Base-by-base conservation (phyloP, 2,888 invertebrate species). In the Merodon equestris region DNA sequence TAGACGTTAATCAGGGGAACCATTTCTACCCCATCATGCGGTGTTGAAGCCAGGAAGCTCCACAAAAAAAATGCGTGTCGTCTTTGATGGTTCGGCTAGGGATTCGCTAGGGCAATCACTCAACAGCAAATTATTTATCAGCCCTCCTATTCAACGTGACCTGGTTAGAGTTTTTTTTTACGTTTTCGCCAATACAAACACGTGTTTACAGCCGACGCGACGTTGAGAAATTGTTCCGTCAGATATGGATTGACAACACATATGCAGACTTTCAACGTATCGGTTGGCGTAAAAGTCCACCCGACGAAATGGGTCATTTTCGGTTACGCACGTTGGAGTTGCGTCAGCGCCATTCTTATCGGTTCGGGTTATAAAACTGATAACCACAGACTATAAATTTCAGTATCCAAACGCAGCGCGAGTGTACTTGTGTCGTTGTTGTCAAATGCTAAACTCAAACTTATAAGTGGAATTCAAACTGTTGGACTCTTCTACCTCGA, bases 171-270 rank as follows among this genome's bases (percentile, higher is more conserved):
- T n/a, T 61, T 71, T 44, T 61, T 34, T 13, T 38, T 56, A 10
- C 45, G 53, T 3, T 72, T 70, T 53, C 58, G 73, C 3, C 58
- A 60, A 14, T 66, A 73, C 60, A 18, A 38, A n/a, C 64, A 19
- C 27, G 63, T 57, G 5, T 64, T 72, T 44, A 64, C 57, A 9
- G 72, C 72, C 9, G n/a, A n/a, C n/a, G n/a, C n/a, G 61, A 71
- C 15, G 48, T 63, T 19, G 42, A 48, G 10, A 54, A 70, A 48
- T 61, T 71, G 50, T 71, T 71, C 42, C 58, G 53, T 10, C 57
- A 64, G 12, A 73, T 72, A 12, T 58, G 13, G 53, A 19, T 64
- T 14, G 19, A n/a, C n/a, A 38, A 64, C 0, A 2, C 3, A 1
- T 13, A 72, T n/a, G 38, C 19, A 2, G 51, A 64, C 14, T 72